Conservation (phyloP, 2,888 invertebrate genomes). For the Lysandra bellargus region DNA sequence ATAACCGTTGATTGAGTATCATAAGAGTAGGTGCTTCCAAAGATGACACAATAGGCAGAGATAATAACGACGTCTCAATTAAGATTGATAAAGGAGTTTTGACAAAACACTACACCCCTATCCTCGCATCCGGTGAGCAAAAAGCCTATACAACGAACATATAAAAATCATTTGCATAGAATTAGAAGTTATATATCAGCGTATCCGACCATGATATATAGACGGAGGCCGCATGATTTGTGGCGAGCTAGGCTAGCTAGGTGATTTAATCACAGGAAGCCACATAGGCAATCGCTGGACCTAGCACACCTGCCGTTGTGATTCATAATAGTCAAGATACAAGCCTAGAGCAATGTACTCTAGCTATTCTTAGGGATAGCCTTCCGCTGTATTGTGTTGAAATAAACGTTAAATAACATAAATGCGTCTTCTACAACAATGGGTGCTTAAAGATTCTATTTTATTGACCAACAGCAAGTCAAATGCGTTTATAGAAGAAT, state of each 20-base stretch:
- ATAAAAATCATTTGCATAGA: slow-evolving; percentile 16
- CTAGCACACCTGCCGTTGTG: slow-evolving; percentile 27
- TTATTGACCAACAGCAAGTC: not conserved
- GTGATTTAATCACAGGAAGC: slow-evolving; percentile 76
- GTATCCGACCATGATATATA: slow-evolving; percentile 25
- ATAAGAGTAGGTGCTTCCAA: not conserved
- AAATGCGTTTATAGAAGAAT: not conserved
- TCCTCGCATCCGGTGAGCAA: slow-evolving; percentile 9
- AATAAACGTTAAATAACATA: slow-evolving; percentile 3
- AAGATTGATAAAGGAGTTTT: slow-evolving; percentile 38
- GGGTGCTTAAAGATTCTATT: not conserved
- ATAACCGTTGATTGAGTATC: not conserved
- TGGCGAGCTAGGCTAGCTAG: slow-evolving; percentile 46
- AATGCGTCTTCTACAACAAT: not conserved
- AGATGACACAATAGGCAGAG: not conserved
- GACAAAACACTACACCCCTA: slow-evolving; percentile 41
- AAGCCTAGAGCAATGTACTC: slow-evolving; percentile 13
- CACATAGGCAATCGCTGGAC: slow-evolving; percentile 44
- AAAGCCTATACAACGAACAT: not conserved
- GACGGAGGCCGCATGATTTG: slow-evolving; percentile 60
- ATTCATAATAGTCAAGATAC: slow-evolving; percentile 27
- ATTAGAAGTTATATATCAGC: slow-evolving; percentile 22
- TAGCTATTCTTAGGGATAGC: slow-evolving; percentile 19
- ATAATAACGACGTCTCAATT: not conserved
- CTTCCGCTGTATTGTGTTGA: slow-evolving; percentile 9